phyloP scores from a whole-genome alignment of 2,113 vertebrate genomes.

The Gallinago undulata region DNA sequence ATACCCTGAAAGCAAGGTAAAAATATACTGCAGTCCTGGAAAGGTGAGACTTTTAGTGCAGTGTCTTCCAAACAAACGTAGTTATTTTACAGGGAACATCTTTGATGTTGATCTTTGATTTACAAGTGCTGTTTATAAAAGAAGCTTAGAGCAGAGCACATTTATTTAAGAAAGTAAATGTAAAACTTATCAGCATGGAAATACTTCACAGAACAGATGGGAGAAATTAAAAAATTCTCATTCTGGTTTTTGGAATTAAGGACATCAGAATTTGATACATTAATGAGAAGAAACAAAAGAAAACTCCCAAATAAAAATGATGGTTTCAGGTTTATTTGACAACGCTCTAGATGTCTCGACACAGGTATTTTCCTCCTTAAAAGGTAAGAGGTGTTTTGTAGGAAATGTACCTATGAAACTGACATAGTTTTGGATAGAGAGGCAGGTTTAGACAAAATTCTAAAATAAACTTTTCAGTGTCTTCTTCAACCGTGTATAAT shows the following conservation, averaged over 20 bases:
- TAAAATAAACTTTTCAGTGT: neutral
- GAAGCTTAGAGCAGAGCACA: neutral
- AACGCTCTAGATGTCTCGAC: neutral
- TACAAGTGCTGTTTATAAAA: slow-evolving; percentile 14
- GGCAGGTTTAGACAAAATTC: neutral
- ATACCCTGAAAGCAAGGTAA: neutral
- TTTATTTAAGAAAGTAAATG: slow-evolving; percentile 35
- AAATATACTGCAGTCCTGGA: neutral
- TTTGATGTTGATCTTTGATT: slow-evolving; percentile 29
- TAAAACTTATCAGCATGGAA: slow-evolving; percentile 1
- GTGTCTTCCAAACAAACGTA: neutral
- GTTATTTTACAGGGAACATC: neutral
- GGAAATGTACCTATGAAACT: neutral
- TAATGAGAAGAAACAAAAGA: neutral
- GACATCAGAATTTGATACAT: neutral
- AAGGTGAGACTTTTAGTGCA: neutral
- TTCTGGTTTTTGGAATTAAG: neutral
- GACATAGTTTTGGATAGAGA: neutral
- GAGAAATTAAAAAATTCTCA: neutral
- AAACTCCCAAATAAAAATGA: neutral
- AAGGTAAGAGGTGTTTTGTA: neutral
- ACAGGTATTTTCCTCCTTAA: neutral
- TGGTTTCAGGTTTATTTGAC: neutral
- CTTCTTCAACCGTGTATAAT: neutral
- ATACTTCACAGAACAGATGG: slow-evolving; percentile 9